Conservation (phyloP, 2,797 vertebrate species). For the Helicolenus hilgendorfi region DNA sequence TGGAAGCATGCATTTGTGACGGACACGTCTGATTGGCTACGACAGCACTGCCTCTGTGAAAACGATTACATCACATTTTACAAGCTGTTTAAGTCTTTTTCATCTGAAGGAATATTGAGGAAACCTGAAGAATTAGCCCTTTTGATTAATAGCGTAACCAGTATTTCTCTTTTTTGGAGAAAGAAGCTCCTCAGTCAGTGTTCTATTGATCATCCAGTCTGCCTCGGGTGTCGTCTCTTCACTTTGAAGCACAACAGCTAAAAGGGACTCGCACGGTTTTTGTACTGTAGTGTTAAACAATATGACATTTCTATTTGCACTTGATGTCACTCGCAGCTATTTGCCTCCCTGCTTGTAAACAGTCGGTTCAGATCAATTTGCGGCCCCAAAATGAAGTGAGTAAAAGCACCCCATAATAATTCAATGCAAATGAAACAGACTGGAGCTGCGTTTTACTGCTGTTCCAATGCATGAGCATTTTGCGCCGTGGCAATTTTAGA, state of each 20-base stretch:
- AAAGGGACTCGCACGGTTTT: slow-evolving; percentile 4
- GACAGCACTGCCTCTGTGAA: neutral
- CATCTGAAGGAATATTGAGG: neutral
- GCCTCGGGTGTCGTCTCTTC: slow-evolving; percentile 18
- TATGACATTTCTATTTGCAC: slow-evolving; percentile 62
- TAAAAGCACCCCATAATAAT: slow-evolving; percentile 42
- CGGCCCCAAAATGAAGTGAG: slow-evolving; percentile 39
- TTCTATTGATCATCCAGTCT: slow-evolving; percentile 16
- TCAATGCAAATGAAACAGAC: slow-evolving; percentile 43
- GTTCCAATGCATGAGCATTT: slow-evolving; percentile 38
- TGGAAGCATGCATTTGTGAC: neutral
- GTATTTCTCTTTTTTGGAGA: neutral
- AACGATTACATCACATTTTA: neutral
- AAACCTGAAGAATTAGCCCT: neutral
- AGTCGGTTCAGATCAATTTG: slow-evolving; percentile 53
- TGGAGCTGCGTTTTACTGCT: slow-evolving; percentile 36
- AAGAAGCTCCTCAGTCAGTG: neutral
- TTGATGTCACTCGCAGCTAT: slow-evolving; percentile 44
- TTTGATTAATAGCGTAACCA: slow-evolving; percentile 18
- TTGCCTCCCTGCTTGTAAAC: slow-evolving; percentile 24
- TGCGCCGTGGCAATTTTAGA: slow-evolving; percentile 34
- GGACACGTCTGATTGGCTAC: neutral
- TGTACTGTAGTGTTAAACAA: slow-evolving; percentile 28
- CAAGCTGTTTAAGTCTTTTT: neutral
- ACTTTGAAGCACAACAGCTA: slow-evolving; percentile 15